Base-by-base conservation (phyloP, 2,888 invertebrate genomes). In the Lutraria lutraria region DNA sequence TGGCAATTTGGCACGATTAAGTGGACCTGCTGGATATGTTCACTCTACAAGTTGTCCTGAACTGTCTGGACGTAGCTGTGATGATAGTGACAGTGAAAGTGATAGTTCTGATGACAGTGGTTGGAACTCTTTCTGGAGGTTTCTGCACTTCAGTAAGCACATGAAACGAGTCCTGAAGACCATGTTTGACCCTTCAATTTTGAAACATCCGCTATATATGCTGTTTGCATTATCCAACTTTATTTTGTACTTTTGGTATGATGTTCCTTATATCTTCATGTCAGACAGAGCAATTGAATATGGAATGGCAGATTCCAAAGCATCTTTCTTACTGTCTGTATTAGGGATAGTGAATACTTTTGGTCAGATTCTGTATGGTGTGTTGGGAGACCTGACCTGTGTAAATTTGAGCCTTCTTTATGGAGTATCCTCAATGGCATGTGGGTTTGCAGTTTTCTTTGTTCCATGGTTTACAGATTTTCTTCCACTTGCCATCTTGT, bases 201-300 rank as follows among this genome's bases (percentile, higher is more conserved):
- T 96, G 16, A 92, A 88, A 79, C 94, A 95, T 88, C 94, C 93
- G 0, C 91, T 96, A 25, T 96, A 96, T 89, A 82, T 95, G 2
- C 16, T 96, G 19, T 97, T 99, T 95, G 98, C 98, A 87, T 95
- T 98, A 25, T 98, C 99, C 86, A 99, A 99, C 93, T 98, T 99
- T 94, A 97, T 99, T 86, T 97, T 99, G 85, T 92, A 90, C 68
- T 98, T 98, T 95, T 99, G 99, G 98, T 97, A 97, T 92, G 99
- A 99, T 95, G 98, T 99, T 88, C 99, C 99, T 21, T 99, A 99
- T 97, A 98, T 99, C 96, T 99, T 99, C 97, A 97, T 99, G 91
- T 98, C 98, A 86, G 99, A 99, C 96, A 98, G 98, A 97, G 95
- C 95, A 6, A 97, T 97, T 60, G 97, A 97, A 16, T 97, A 97